These are phyloP conservation scores for Conomelus anceps DNA, from an alignment of 2,888 invertebrate genomes.

Conservation along the genomic window DNA sequence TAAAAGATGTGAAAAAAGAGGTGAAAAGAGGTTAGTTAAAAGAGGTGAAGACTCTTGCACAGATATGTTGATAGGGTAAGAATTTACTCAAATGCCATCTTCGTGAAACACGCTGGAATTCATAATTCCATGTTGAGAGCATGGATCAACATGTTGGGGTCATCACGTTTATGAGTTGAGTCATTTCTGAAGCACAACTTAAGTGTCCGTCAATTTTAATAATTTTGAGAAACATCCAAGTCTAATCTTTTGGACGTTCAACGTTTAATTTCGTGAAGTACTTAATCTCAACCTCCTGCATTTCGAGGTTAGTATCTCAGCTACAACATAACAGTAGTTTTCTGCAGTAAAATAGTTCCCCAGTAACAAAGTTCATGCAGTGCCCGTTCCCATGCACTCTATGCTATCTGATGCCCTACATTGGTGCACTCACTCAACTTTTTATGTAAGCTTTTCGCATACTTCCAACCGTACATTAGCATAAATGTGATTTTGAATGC, in stretches of 20 bases:
- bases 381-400: not conserved
- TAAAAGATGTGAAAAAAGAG: not conserved
- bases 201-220: not conserved
- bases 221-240: not conserved
- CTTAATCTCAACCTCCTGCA: not conserved
- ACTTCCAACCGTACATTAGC: not conserved
- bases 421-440: not conserved
- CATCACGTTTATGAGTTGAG: not conserved
- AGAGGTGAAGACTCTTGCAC: not conserved
- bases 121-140: not conserved
- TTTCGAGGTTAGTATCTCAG: not conserved
- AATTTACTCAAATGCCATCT: not conserved
- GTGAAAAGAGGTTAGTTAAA: not conserved
- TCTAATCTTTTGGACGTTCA: not conserved
- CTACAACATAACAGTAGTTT: not conserved
- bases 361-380: not conserved
- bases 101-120: not conserved
- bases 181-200: not conserved
- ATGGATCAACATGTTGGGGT: not conserved
- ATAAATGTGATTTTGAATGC: not conserved
- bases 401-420: not conserved
- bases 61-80: not conserved
- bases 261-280: not conserved
- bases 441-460: not conserved
- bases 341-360: not conserved